Evolutionary conservation across 2,797 vertebrate species (phyloP).

Genomic region (Liparis tanakae): DNA sequence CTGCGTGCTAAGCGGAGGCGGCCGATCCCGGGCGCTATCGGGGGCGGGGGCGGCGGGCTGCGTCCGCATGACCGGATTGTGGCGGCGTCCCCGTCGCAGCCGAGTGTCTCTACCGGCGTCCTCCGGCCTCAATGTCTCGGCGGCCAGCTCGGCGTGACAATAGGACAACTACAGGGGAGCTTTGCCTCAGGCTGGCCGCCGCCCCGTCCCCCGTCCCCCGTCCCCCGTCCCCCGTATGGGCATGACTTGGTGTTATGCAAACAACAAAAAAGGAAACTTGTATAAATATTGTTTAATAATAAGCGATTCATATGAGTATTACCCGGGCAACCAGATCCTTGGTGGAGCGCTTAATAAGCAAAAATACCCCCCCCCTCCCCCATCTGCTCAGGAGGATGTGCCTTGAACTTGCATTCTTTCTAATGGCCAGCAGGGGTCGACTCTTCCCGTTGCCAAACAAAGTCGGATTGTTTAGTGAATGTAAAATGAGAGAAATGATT

Average conservation of each 20-base stretch:
- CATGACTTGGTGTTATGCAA: too few species aligned
- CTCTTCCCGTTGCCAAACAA: not conserved
- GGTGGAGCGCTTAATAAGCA: slow-evolving; percentile 30
- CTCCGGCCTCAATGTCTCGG: slow-evolving; percentile 48
- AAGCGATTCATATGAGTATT: not conserved
- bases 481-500: too few species aligned
- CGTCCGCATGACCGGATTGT: slow-evolving; percentile 61
- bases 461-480: not conserved
- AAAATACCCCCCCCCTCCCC: too few species aligned
- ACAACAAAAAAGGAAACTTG: not conserved
- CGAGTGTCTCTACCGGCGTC: slow-evolving; percentile 53
- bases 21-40: slow-evolving; percentile 62
- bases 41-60: slow-evolving; percentile 53
- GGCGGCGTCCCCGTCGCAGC: slow-evolving; percentile 33
- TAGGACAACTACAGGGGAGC: slow-evolving; percentile 50
- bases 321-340: slow-evolving; percentile 2
- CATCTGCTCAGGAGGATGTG: too few species aligned
- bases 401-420: not conserved
- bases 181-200: too few species aligned
- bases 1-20: slow-evolving; percentile 57
- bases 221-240: too few species aligned
- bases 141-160: slow-evolving; percentile 64
- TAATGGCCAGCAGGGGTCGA: not conserved
- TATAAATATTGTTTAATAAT: not conserved
- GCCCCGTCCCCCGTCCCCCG: too few species aligned